Conservation (phyloP, 2,888 invertebrate species). For the Enchytraeus crypticus region DNA sequence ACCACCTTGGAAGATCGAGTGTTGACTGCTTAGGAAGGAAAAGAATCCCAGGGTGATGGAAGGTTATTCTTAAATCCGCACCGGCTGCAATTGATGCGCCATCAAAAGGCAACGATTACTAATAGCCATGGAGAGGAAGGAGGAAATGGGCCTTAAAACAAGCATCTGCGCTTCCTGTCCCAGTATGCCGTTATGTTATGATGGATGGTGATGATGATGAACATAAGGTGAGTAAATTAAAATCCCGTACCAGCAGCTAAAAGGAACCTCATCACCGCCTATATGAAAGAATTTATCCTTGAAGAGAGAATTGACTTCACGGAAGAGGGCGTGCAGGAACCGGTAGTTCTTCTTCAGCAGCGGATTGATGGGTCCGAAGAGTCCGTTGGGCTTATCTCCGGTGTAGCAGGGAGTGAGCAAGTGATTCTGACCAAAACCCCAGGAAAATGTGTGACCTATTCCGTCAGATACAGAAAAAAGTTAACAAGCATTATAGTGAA, state of each 20-base stretch:
- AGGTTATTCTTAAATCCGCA: no score
- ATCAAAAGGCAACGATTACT: no score
- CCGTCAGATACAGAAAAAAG: conserved; percentile 2
- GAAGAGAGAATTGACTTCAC: conserved; percentile 57
- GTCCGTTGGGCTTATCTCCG: conserved; percentile 52
- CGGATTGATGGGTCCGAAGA: conserved; percentile 74
- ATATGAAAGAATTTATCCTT: conserved; percentile 74
- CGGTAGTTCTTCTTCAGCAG: conserved; percentile 58
- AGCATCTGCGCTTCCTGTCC: no score
- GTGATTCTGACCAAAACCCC: conserved; percentile 68
- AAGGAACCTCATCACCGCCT: conserved; percentile 83
- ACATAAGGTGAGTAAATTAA: not conserved
- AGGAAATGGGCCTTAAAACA: no score
- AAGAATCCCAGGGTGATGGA: no score
- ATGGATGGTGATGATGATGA: no score
- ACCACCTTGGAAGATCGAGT: no score
- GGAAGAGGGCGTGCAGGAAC: conserved; percentile 52
- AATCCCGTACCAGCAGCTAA: conserved; percentile 64
- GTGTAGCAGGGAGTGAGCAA: conserved; percentile 66
- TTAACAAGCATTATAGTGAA: no score
- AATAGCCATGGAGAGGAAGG: no score
- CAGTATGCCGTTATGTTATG: no score
- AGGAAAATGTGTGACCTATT: conserved; percentile 78
- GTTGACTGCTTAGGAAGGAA: no score
- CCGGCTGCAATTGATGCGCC: no score